Evolutionary conservation across 2,888 invertebrate genomes (phyloP).

Genomic region (Carabus problematicus): DNA sequence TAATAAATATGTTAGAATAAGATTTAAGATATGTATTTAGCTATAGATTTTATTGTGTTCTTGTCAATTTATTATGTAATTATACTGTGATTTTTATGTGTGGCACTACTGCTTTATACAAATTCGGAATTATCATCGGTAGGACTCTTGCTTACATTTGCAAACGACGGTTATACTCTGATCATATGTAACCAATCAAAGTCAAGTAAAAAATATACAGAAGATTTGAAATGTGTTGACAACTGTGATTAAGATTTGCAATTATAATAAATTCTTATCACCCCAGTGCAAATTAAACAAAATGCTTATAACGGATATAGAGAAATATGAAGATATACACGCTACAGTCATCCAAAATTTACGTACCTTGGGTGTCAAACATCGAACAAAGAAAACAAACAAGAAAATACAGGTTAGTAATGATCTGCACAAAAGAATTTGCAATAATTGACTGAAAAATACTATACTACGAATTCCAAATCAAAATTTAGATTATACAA

Average conservation of each 20-base stretch:
- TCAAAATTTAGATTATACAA: constrained; percentile 6
- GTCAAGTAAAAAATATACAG: constrained; percentile 29
- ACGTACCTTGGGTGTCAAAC: constrained; percentile 74
- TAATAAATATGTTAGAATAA: too few species aligned
- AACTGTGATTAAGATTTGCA: constrained; percentile 29
- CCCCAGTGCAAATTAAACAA: constrained; percentile 45
- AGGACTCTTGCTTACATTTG: neutral
- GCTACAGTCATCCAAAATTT: constrained; percentile 70
- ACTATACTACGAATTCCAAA: neutral
- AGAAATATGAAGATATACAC: constrained; percentile 64
- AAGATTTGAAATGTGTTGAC: constrained; percentile 40
- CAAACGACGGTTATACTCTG: constrained; percentile 34
- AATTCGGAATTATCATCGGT: neutral
- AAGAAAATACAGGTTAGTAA: constrained; percentile 59
- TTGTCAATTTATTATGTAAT: too few species aligned
- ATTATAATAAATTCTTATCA: constrained; percentile 17
- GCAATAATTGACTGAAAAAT: too few species aligned
- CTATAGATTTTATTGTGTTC: too few species aligned
- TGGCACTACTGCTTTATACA: too few species aligned
- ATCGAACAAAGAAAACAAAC: constrained; percentile 71
- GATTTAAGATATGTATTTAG: too few species aligned
- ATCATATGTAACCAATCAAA: constrained; percentile 39
- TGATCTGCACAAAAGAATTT: neutral
- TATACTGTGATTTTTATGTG: too few species aligned
- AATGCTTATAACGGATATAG: constrained; percentile 66